Base-by-base conservation (phyloP, 1,140 invertebrate species). In the Tetramorium alpestre region DNA sequence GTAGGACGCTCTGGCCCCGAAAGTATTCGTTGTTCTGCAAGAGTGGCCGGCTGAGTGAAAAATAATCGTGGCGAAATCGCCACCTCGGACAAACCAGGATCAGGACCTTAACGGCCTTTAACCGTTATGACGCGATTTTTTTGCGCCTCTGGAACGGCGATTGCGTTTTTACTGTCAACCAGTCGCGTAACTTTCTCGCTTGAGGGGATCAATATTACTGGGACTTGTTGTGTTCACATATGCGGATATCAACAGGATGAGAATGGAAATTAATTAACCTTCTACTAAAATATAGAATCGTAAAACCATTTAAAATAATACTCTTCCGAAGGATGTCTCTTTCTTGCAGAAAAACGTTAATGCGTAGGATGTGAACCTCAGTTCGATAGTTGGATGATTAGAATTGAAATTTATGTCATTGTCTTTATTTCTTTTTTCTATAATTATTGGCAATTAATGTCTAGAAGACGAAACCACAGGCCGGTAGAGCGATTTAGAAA, bases 121-220 rank as follows among this genome's bases (percentile, higher is more conserved):
- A 86, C 49, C 76, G 78, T 90, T 90, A 87, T 69, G 28, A 85
- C 64, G 73, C 25, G 72, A 72, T 77, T 87, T 86, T 86, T 86
- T 88, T 88, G 62, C 65, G 18, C 25, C 49, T 56, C 47, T 11
- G 7, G 60, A 75, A 60, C 56, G 33, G 60, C 67, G 56, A 67
- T 70, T 28, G 3, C n/a, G n/a, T 77, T 76, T 76, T 33, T 62
- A 81, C 49, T 33, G 76, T 10, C 64, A n/a, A 5, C 41, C 85
- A 67, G 85, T 69, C n/a, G 41, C 18, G 62, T 64, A 64, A 85
- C 38, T 85, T 78, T 49, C 64, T 80, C 41, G 77, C 22, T 47
- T n/a, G 38, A 70, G 8, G 16, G 25, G 22, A 51, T 10, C 18
- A 4, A 81, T 77, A 65, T 84, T 49, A 38, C 13, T 33, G 41